phyloP scores from a whole-genome alignment of 2,113 vertebrate species.

The Gulo gulo region DNA sequence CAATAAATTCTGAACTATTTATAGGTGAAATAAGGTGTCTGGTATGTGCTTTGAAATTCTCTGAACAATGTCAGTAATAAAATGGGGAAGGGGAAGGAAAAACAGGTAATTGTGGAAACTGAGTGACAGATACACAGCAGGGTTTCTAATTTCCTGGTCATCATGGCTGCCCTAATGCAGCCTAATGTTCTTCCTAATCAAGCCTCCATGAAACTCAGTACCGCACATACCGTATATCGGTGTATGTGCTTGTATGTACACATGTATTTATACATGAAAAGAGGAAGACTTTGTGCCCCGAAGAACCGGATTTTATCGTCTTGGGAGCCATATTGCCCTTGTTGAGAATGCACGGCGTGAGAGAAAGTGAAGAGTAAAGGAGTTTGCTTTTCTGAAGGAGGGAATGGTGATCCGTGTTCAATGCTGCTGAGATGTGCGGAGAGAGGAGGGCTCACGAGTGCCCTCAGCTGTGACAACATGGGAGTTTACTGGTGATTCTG shows the following conservation, averaged over 20 bases:
- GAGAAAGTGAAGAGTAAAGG: background rate
- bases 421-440: background rate
- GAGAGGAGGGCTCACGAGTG: background rate
- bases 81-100: background rate
- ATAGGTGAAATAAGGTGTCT: background rate
- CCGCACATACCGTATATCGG: background rate
- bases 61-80: background rate
- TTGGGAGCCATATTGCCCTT: background rate
- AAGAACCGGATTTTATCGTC: background rate
- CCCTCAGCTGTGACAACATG: background rate
- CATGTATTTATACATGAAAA: background rate
- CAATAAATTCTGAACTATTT: background rate
- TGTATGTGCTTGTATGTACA: fast-evolving
- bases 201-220: background rate
- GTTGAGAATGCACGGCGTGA: background rate
- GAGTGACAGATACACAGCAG: fast-evolving
- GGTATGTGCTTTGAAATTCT: background rate
- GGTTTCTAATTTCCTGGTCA: background rate
- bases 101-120: background rate
- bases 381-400: background rate
- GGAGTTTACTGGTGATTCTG: background rate
- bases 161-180: background rate
- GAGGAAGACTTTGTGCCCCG: background rate
- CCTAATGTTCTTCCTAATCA: background rate
- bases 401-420: too few relatives aligned